phyloP scores from a whole-genome alignment of 1,140 invertebrate species.

The Planococcus citri region DNA sequence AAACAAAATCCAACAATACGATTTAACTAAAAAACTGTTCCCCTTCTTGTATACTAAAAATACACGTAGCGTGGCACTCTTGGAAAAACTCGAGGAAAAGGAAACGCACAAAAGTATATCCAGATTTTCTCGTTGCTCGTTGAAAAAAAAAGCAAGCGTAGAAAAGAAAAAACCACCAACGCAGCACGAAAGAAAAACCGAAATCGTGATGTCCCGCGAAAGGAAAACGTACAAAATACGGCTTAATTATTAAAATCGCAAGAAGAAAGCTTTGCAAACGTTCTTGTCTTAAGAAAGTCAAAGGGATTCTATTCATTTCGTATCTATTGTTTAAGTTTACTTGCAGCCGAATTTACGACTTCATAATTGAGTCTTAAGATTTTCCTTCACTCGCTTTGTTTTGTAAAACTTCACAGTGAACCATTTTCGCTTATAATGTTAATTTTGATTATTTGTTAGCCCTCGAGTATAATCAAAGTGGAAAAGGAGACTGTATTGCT shows the following conservation, averaged over 20 bases:
- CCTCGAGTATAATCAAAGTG: conserved; percentile 2
- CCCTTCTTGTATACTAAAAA: too few species aligned
- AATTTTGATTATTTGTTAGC: neutral
- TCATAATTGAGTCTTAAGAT: neutral
- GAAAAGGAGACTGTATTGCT: neutral
- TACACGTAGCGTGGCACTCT: too few species aligned
- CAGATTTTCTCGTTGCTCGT: too few species aligned
- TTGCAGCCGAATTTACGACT: neutral
- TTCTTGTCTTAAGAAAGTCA: neutral
- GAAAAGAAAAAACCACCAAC: too few species aligned
- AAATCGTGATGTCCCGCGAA: too few species aligned
- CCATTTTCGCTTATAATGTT: conserved; percentile 7
- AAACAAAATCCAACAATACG: too few species aligned
- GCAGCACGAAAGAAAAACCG: too few species aligned
- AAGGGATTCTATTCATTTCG: neutral
- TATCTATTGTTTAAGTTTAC: neutral
- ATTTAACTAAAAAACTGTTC: too few species aligned
- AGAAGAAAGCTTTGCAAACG: neutral
- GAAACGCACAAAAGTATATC: too few species aligned
- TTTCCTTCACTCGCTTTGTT: conserved; percentile 1
- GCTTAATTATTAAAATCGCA: neutral
- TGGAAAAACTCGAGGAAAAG: too few species aligned
- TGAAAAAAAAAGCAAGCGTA: too few species aligned
- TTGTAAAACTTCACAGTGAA: neutral
- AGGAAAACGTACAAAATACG: neutral